Evolutionary conservation across 2,113 vertebrate genomes (phyloP).

Genomic region (Myotis lucifugus): DNA sequence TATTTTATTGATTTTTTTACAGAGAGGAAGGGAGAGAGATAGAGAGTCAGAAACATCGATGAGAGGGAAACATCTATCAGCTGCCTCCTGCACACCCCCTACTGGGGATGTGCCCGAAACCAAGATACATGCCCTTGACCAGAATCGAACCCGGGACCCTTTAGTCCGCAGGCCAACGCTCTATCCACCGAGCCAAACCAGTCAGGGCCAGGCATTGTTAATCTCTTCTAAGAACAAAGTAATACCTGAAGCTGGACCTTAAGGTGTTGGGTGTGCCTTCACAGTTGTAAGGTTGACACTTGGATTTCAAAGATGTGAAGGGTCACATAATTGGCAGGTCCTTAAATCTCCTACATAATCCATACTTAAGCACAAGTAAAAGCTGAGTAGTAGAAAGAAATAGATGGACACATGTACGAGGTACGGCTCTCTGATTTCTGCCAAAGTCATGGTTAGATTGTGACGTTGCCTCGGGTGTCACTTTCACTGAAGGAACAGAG

Average conservation of each 20-base stretch:
- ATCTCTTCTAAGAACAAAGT: background rate
- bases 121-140: too few relatives aligned
- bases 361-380: background rate
- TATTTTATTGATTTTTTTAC: too few relatives aligned
- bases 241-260: background rate
- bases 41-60: too few relatives aligned
- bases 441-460: constrained; percentile 12
- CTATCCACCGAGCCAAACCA: too few relatives aligned
- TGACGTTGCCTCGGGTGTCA: background rate
- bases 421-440: background rate
- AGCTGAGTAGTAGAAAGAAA: background rate
- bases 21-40: too few relatives aligned
- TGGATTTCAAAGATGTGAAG: constrained; percentile 24
- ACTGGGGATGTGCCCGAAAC: too few relatives aligned
- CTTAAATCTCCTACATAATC: constrained; percentile 3
- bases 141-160: too few relatives aligned
- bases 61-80: too few relatives aligned
- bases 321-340: background rate
- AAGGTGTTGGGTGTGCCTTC: background rate
- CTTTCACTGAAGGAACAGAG: constrained; percentile 9
- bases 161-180: too few relatives aligned
- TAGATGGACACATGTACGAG: background rate
- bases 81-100: too few relatives aligned
- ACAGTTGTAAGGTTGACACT: background rate
- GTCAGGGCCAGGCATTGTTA: background rate